phyloP scores from a whole-genome alignment of 2,797 vertebrate genomes.

The Coilia nasus region DNA sequence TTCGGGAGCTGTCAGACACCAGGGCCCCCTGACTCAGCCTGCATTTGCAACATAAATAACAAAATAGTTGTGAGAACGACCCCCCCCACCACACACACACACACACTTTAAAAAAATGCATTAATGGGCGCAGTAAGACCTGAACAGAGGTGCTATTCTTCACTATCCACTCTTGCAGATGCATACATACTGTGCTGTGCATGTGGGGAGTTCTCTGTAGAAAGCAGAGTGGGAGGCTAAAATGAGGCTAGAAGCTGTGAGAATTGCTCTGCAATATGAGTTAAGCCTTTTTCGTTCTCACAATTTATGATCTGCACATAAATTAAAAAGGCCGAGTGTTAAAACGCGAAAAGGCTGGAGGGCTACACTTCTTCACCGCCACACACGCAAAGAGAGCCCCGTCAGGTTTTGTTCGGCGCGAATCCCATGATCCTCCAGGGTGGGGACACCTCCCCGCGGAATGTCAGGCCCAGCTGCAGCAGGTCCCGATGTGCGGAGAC shows the following conservation, averaged over 20 bases:
- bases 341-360: background rate
- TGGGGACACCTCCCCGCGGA: constrained; percentile 11
- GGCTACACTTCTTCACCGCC: background rate
- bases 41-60: constrained; percentile 53
- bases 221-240: background rate
- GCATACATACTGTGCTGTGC: background rate
- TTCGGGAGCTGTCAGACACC: constrained; percentile 37
- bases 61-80: background rate
- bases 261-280: constrained; percentile 8
- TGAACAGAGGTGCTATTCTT: background rate
- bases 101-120: background rate
- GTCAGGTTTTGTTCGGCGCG: background rate
- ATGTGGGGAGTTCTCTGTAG: background rate
- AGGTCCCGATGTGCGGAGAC: constrained; percentile 29
- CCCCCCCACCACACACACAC: too few species aligned
- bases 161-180: background rate
- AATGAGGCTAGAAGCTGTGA: constrained; percentile 11
- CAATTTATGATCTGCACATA: constrained; percentile 10
- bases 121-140: background rate
- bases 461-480: constrained; percentile 32
- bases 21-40: constrained; percentile 30
- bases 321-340: background rate
- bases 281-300: constrained; percentile 10
- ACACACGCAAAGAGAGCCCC: background rate
- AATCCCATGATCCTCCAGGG: constrained; percentile 40